Conservation (phyloP, 2,888 invertebrate species). For the Dilophus febrilis region DNA sequence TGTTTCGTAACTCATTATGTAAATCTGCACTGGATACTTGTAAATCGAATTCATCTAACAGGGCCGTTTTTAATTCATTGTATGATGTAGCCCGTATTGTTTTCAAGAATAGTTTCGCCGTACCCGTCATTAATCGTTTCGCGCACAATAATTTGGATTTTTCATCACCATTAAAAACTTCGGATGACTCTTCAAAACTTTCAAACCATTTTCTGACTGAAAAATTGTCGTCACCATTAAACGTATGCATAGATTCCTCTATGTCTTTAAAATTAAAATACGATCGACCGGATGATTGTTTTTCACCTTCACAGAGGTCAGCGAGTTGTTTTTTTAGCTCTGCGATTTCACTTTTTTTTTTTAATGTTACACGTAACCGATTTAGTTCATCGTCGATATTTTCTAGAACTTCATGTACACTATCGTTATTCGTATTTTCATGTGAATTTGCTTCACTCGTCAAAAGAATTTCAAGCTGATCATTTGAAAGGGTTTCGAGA, state of each 20-base stretch:
- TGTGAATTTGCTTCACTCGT: no score
- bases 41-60: conserved; percentile 14
- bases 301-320: no score
- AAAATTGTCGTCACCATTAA: not conserved
- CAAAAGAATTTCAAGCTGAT: no score
- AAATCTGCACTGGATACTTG: conserved; percentile 7
- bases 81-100: not conserved
- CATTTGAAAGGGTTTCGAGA: no score
- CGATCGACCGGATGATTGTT: no score
- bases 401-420: no score
- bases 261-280: not conserved
- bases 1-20: conserved; percentile 11
- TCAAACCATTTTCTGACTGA: not conserved
- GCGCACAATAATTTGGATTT: not conserved
- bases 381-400: no score
- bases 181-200: not conserved
- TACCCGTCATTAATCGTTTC: not conserved
- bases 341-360: no score
- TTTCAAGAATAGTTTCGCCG: not conserved
- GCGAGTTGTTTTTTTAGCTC: no score
- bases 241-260: not conserved
- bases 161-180: not conserved
- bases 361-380: no score
- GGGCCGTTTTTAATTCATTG: conserved; percentile 9
- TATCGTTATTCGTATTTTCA: no score